Percentiles rank a stretch among this genome's conserved stretches.
Conservation (phyloP, 2,888 invertebrate genomes). For the Cynaeus angustus region DNA sequence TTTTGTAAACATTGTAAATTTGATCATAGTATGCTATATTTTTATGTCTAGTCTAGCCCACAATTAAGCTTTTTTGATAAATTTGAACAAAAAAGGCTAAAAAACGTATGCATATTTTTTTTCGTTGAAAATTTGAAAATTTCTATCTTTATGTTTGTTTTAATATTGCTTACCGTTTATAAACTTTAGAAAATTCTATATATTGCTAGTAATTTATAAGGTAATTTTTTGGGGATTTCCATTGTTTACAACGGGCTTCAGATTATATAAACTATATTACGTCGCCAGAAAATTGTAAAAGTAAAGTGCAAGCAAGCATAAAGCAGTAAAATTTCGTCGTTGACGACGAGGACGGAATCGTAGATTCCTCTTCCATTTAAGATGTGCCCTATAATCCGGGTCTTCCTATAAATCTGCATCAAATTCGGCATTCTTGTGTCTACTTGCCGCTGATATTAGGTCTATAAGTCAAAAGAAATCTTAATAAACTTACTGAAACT, state of each 20-base stretch:
- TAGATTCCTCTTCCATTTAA: conserved; percentile 15
- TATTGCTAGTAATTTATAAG: not conserved
- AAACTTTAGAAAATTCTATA: no score
- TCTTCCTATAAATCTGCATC: conserved; percentile 27
- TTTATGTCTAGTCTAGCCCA: no score
- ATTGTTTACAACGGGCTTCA: not conserved
- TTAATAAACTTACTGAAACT: conserved; percentile 27
- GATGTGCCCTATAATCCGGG: conserved; percentile 12
- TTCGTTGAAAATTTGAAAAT: no score
- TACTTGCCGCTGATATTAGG: conserved; percentile 28
- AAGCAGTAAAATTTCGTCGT: conserved; percentile 28
- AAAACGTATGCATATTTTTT: no score
- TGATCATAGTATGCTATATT: no score
- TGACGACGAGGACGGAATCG: conserved; percentile 10
- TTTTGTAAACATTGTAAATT: no score
- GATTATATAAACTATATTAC: conserved; percentile 15
- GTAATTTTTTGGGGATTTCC: conserved; percentile 2
- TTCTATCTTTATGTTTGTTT: no score
- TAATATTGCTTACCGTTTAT: no score
- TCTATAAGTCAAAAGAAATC: conserved; percentile 39
- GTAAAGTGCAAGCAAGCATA: conserved; percentile 27
- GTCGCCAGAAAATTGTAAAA: conserved; percentile 13
- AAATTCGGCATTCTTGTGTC: conserved; percentile 20
- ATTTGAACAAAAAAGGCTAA: no score
- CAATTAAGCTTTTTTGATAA: no score